These are phyloP conservation scores for Phymastichus coffea DNA, from an alignment of 1,140 invertebrate species.

Conservation along the genomic window DNA sequence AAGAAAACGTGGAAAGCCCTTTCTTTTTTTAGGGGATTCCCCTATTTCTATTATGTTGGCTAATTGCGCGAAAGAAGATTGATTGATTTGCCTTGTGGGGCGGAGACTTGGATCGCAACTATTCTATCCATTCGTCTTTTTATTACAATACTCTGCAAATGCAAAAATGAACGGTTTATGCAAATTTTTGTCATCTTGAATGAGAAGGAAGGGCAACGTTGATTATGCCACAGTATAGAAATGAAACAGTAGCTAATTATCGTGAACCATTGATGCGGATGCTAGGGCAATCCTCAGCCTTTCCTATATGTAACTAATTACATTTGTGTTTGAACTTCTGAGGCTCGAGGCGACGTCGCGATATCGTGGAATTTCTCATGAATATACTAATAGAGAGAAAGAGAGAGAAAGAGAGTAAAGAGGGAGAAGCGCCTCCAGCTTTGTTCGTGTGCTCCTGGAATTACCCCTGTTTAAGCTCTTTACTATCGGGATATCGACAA, in stretches of 20 bases:
- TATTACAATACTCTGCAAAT: no score
- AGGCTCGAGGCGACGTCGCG: conserved; percentile 11
- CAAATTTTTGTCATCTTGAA: no score
- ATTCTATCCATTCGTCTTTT: no score
- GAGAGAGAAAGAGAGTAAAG: neutral
- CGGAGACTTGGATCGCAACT: no score
- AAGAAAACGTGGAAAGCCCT: no score
- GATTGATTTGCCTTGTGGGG: no score
- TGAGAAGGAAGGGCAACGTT: no score
- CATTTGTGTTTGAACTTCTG: conserved; percentile 37
- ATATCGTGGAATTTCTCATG: conserved; percentile 41
- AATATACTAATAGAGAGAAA: conserved; percentile 43
- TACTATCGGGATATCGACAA: neutral
- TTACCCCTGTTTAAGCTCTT: conserved; percentile 21
- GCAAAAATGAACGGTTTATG: no score
- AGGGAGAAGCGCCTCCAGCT: conserved; percentile 17
- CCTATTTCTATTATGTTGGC: no score
- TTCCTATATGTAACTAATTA: conserved; percentile 38
- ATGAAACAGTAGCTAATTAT: conserved; percentile 17
- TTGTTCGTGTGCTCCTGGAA: conserved; percentile 6
- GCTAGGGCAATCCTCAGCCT: neutral
- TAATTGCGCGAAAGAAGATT: no score
- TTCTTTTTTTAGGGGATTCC: no score
- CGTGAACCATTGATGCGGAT: conserved; percentile 2
- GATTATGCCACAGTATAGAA: neutral